A percentile compares a stretch with the other conserved stretches of the same genome.
Conservation (phyloP, 2,797 vertebrate genomes). For the Ceyx erithaca region DNA sequence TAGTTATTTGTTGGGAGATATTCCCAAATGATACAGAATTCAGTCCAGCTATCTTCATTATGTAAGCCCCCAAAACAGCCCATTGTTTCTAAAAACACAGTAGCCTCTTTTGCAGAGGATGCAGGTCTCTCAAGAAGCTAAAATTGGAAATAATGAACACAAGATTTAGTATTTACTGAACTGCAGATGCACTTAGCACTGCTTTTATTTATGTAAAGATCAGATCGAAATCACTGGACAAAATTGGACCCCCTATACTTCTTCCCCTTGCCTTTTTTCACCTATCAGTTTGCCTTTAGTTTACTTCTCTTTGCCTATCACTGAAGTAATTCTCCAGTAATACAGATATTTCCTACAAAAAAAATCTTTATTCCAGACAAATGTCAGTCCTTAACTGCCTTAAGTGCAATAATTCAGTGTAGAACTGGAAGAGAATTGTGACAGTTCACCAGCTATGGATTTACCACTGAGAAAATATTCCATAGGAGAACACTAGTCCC, state of each 20-base stretch:
- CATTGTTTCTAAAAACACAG: constrained; percentile 12
- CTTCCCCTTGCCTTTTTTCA: not conserved
- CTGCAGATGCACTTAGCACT: not conserved
- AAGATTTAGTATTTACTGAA: not conserved
- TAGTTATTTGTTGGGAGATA: not conserved
- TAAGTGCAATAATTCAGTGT: not conserved
- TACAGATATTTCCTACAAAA: not conserved
- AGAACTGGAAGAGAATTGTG: not conserved
- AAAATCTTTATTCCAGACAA: not conserved
- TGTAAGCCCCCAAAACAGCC: not conserved
- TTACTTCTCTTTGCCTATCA: not conserved
- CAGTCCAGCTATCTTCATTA: not conserved
- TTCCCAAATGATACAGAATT: not conserved
- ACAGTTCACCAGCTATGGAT: not conserved
- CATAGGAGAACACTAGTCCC: not conserved
- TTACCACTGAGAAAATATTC: not conserved
- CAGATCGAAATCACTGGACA: not conserved
- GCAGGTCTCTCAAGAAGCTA: not conserved
- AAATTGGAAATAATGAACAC: not conserved
- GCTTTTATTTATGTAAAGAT: not conserved
- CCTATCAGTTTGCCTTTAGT: not conserved
- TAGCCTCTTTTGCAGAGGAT: not conserved
- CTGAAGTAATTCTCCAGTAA: not conserved
- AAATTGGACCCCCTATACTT: not conserved
- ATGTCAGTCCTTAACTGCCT: not conserved